phyloP scores from a whole-genome alignment of 2,113 vertebrate genomes.

The Atrichornis clamosus region DNA sequence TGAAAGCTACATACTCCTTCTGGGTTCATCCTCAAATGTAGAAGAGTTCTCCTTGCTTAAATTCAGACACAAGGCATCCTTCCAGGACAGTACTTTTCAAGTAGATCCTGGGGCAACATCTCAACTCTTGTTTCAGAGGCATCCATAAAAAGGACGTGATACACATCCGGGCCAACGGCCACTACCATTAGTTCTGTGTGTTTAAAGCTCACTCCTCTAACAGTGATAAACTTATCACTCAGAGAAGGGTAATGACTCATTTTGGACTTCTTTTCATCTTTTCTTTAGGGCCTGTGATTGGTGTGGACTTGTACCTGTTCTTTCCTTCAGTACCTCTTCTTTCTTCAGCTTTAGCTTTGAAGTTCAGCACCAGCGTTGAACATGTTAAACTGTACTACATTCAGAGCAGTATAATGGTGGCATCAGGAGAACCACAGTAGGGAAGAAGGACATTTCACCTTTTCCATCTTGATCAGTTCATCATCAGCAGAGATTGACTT shows the following conservation, averaged over 20 bases:
- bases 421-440: not conserved
- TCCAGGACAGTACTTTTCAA: not conserved
- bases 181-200: not conserved
- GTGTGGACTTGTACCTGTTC: not conserved
- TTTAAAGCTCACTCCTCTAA: not conserved
- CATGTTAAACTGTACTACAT: not conserved
- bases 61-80: not conserved
- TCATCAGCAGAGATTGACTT: not conserved
- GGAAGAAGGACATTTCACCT: not conserved
- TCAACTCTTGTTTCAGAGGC: not conserved
- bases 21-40: not conserved
- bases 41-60: not conserved
- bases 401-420: not conserved
- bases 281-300: not conserved
- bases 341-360: not conserved
- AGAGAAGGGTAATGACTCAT: not conserved
- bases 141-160: not conserved
- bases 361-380: not conserved
- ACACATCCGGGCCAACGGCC: not conserved
- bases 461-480: not conserved
- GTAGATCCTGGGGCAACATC: not conserved
- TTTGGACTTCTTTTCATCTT: not conserved
- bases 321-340: not conserved
- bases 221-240: not conserved
- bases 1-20: not conserved